A percentile compares a stretch with the other conserved stretches of the same genome.
Evolutionary conservation across 2,113 vertebrate species (phyloP).

Genomic region (Cyanoderma ruficeps): DNA sequence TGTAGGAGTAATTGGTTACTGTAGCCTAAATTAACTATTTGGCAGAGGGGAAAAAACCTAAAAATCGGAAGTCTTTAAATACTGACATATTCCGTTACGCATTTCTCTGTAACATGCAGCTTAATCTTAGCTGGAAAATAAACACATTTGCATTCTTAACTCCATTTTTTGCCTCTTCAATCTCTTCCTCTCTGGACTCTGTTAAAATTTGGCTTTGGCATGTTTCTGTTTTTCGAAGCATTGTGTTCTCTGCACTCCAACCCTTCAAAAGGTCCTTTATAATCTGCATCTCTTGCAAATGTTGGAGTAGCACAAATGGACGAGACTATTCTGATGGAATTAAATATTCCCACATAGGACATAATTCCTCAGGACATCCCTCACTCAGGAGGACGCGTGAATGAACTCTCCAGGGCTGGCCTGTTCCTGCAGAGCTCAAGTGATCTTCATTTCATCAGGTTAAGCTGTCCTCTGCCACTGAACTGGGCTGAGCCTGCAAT

Average conservation of each 20-base stretch:
- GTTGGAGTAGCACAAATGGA: background rate
- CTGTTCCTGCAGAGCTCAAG: background rate
- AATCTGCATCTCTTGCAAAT: background rate
- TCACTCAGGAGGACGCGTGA: accelerated
- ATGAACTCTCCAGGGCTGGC: background rate
- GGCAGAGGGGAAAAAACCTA: background rate
- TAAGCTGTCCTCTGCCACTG: background rate
- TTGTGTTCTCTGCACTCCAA: background rate
- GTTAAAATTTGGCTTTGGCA: background rate
- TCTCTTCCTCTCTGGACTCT: background rate
- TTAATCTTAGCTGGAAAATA: background rate
- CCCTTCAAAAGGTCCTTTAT: background rate
- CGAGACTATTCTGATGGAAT: background rate
- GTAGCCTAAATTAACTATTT: background rate
- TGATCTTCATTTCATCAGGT: background rate
- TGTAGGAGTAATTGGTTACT: background rate
- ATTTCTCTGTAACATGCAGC: background rate
- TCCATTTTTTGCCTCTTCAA: background rate
- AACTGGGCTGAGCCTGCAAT: too few species aligned
- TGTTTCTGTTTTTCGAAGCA: background rate
- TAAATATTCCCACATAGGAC: background rate
- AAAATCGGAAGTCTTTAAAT: background rate
- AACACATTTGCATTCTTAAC: background rate
- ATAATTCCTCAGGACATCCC: background rate
- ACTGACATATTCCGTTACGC: background rate